These are phyloP conservation scores for Trigoniulus corallinus DNA, from an alignment of 1,140 invertebrate species.

Conservation along the genomic window DNA sequence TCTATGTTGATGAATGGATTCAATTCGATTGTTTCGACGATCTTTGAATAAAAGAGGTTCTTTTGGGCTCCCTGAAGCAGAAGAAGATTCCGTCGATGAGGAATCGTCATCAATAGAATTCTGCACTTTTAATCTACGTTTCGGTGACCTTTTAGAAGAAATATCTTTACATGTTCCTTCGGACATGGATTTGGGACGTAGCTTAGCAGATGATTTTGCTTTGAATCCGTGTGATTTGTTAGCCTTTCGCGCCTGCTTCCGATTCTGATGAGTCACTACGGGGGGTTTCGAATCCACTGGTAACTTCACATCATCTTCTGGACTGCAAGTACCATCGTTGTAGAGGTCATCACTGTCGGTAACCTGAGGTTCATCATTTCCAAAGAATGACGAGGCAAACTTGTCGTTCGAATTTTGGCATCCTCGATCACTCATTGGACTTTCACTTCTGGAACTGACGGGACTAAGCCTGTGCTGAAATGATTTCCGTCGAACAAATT, in stretches of 20 bases:
- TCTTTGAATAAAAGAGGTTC: no score
- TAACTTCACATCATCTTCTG: no score
- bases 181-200: constrained; percentile 3
- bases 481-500: constrained; percentile 13
- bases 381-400: constrained; percentile 45
- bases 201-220: constrained; percentile 8
- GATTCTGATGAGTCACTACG: constrained; percentile 30
- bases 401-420: constrained; percentile 22
- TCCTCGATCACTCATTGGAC: constrained; percentile 44
- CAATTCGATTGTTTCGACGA: no score
- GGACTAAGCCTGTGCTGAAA: constrained; percentile 26
- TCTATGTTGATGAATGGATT: no score
- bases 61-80: no score
- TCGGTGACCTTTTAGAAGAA: constrained; percentile 11
- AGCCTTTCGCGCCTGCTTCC: constrained; percentile 10
- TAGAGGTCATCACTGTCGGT: constrained; percentile 58
- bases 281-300: no score
- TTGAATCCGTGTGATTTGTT: constrained; percentile 9
- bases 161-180: constrained; percentile 3
- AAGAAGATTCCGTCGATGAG: constrained; percentile 2
- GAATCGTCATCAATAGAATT: not conserved
- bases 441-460: constrained; percentile 55
- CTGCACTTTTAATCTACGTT: constrained; percentile 10
- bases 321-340: constrained; percentile 31
- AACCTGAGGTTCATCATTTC: constrained; percentile 37